Base-by-base conservation (phyloP, 92 coral and sea anemone genomes). In the Heliopora coerulea region DNA sequence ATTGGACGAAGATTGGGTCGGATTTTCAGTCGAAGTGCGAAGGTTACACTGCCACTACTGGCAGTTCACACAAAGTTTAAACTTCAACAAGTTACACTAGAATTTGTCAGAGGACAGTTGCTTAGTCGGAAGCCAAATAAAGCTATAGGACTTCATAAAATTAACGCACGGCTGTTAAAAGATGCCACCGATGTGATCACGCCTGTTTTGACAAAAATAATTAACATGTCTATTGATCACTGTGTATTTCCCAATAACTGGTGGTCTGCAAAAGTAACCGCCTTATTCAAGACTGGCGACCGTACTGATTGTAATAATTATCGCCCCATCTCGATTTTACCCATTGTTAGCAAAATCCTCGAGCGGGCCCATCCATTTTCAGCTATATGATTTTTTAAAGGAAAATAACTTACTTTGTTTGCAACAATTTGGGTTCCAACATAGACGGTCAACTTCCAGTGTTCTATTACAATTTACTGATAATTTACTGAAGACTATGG, bases 381-480 rank as follows among this genome's bases (percentile, higher is more conserved):
- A 49, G 74, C 46, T 65, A 74, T 18, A 62, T 49, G 21, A 49
- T 24, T 56, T 41, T 28, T 44, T 44, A 15, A 29, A 23, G 5
- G 34, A 44, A 15, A 40, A 72, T 46, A 54, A 50, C 14, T 19
- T 50, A 13, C 39, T 72, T 33, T 72, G 17, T 72, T 6, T 49
- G 34, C 49, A 37, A 37, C 78, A 72, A 24, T 72, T 72, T 72
- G 65, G 78, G 8, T 72, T 72, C 31, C 68, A 54, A 13, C 7
- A 21, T 27, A 72, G 29, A 35, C 64, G 78, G 3, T 72, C 65
- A 3, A 72, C 78, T 29, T 3, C 78, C n/a, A 72, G 78, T 72
- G 78, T 66, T 31, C 59, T 72, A 23, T 50, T 72, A 54, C 78
- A 72, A 66, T 72, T 72, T 27, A 72, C 78, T 6, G 78, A 56